These are phyloP conservation scores for Phyllotreta striolata DNA, from an alignment of 2,888 invertebrate species.

Conservation along the genomic window DNA sequence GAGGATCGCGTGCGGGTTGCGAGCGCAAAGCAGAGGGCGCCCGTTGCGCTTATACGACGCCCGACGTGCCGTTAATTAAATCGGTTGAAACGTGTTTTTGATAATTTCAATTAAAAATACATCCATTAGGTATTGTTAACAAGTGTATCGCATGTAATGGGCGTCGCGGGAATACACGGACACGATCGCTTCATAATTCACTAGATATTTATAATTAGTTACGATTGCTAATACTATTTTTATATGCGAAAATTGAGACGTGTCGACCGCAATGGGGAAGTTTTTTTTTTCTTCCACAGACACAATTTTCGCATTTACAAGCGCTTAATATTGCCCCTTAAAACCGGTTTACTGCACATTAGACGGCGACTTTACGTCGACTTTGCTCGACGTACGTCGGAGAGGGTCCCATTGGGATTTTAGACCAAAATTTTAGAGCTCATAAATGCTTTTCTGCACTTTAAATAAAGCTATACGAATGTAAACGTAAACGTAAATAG, in stretches of 20 bases:
- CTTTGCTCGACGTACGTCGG: conserved; percentile 5
- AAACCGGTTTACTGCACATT: conserved; percentile 16
- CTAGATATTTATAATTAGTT: too few relatives aligned
- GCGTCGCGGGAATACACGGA: conserved; percentile 15
- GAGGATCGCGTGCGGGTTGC: too few relatives aligned
- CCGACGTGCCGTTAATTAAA: conserved; percentile 38
- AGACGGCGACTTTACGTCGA: conserved; percentile 12
- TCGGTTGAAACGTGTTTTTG: conserved; percentile 38
- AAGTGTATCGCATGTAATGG: conserved; percentile 38
- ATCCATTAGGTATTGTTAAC: conserved; percentile 37
- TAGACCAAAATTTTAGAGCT: conserved; percentile 19
- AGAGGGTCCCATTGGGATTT: conserved; percentile 12
- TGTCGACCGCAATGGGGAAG: too few relatives aligned
- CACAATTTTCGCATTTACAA: conserved; percentile 4
- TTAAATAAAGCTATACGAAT: too few relatives aligned
- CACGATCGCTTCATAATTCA: background rate
- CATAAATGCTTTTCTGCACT: conserved; percentile 20
- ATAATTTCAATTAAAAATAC: conserved; percentile 44
- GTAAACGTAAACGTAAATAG: too few relatives aligned
- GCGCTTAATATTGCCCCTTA: conserved; percentile 9
- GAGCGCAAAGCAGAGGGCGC: too few relatives aligned
- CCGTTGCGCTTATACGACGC: too few relatives aligned
- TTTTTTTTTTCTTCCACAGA: background rate
- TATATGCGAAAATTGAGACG: too few relatives aligned
- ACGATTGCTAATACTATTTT: too few relatives aligned